Evolutionary conservation across 2,113 vertebrate species (phyloP).

Genomic region (Clarias magur): DNA sequence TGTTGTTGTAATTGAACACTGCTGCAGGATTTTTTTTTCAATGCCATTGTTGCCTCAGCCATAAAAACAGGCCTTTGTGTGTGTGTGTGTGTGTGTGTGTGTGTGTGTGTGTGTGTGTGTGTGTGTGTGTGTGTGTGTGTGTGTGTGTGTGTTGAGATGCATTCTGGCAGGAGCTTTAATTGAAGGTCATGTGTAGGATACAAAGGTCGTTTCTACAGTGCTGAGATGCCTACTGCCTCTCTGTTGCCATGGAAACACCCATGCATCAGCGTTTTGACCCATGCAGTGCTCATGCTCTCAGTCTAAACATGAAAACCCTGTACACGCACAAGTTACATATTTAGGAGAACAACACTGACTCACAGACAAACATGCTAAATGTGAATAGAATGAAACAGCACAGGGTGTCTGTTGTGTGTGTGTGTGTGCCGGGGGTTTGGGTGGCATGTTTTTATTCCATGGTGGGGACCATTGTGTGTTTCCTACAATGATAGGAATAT

Average conservation of each 20-base stretch:
- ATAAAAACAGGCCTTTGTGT: not conserved
- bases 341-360: not conserved
- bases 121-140: not conserved
- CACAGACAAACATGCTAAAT: not conserved
- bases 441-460: not conserved
- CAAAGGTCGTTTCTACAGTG: constrained; percentile 40
- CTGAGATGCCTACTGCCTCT: constrained; percentile 25
- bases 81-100: not conserved
- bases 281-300: not conserved
- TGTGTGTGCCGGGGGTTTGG: not conserved
- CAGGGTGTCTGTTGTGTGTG: not conserved
- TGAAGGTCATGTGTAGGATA: constrained; percentile 32
- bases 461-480: not conserved
- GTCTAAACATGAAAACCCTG: not conserved
- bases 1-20: too few species aligned
- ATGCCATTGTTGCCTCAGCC: not conserved
- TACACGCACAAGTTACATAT: not conserved
- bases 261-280: constrained; percentile 34
- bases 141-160: not conserved
- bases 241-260: constrained; percentile 61
- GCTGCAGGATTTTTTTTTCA: not conserved
- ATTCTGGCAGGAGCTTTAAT: constrained; percentile 18
- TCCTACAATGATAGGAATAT: not conserved
- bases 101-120: too few species aligned
- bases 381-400: not conserved